phyloP scores from a whole-genome alignment of 2,797 vertebrate species.

The Gallinago stenura region DNA sequence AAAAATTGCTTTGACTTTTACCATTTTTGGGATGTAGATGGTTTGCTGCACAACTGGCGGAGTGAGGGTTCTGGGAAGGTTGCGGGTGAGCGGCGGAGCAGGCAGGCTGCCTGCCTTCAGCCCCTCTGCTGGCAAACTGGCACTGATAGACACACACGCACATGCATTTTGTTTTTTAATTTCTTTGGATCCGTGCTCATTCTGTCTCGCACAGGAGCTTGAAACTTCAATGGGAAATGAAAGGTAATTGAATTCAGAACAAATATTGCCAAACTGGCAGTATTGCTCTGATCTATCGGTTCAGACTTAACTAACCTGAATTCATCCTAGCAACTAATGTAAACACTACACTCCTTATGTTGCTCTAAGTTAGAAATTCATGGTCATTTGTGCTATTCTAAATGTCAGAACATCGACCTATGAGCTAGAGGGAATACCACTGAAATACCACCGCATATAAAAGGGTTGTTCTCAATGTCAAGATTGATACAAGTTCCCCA shows the following conservation, averaged over 20 bases:
- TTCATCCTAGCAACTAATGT: not conserved
- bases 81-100: constrained; percentile 3
- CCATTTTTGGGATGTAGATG: not conserved
- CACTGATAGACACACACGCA: not conserved
- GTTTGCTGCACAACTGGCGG: constrained; percentile 13
- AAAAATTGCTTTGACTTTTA: not conserved
- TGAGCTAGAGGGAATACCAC: not conserved
- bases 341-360: not conserved
- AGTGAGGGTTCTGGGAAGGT: not conserved
- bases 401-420: not conserved
- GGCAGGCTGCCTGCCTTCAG: constrained; percentile 12
- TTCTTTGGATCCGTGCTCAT: not conserved
- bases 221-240: not conserved
- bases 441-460: not conserved
- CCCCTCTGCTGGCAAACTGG: not conserved
- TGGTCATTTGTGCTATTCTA: not conserved
- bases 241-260: not conserved
- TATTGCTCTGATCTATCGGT: not conserved
- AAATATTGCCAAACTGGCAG: not conserved
- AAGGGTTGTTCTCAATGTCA: not conserved
- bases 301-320: not conserved
- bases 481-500: not conserved
- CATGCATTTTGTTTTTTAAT: not conserved
- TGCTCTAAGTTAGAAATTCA: not conserved
- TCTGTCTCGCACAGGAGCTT: not conserved